These are phyloP conservation scores for Microtus oregoni DNA, from an alignment of 2,113 vertebrate genomes.

Conservation along the genomic window DNA sequence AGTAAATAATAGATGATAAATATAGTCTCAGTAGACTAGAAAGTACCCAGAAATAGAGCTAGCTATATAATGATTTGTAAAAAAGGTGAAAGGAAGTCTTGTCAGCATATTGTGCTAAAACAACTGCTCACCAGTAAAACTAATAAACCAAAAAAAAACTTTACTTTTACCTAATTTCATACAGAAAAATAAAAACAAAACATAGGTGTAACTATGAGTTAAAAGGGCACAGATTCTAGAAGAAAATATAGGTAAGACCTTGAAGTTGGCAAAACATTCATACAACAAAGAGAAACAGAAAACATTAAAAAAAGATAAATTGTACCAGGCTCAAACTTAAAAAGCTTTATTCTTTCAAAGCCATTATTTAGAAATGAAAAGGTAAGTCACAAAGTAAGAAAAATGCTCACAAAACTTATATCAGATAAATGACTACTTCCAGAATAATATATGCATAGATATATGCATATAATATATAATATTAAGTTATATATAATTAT, in stretches of 20 bases:
- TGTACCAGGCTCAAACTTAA: neutral
- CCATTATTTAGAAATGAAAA: neutral
- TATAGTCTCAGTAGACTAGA: neutral
- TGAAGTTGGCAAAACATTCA: neutral
- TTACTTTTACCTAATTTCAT: neutral
- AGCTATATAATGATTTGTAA: constrained; percentile 26
- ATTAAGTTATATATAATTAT: neutral
- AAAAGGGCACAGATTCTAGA: neutral
- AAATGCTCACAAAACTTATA: neutral
- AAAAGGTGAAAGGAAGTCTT: neutral
- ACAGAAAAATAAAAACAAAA: neutral
- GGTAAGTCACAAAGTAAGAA: neutral
- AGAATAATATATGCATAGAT: neutral
- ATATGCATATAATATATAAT: neutral
- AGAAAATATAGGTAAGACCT: neutral
- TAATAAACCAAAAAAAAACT: neutral
- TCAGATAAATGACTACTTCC: neutral
- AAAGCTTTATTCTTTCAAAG: neutral
- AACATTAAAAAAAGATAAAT: neutral
- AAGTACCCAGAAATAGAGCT: neutral
- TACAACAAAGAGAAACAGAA: neutral
- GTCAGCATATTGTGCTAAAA: neutral
- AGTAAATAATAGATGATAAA: neutral
- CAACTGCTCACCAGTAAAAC: neutral
- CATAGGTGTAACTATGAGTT: neutral